Evolutionary conservation across 1,140 invertebrate species (phyloP), one percentile per base, ranked within the genome.

Genomic region (Phortica variegata): DNA sequence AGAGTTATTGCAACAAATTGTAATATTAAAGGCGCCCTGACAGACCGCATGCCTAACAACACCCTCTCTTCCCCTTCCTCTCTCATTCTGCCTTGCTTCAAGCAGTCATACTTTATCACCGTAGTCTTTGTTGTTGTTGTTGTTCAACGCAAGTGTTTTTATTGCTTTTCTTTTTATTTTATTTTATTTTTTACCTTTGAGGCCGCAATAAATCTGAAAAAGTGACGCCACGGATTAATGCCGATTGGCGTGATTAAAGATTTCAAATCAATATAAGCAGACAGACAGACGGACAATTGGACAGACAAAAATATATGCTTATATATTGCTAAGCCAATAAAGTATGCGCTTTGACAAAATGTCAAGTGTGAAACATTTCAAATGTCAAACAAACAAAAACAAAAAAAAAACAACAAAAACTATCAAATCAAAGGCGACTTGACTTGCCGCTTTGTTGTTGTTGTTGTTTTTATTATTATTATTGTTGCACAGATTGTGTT

Each of bases 341-440:
- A n/a, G n/a, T n/a, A n/a, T n/a, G n/a, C n/a, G n/a, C n/a, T n/a
- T 49, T 54, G 33, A 60, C 43, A 36, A 68, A 68, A 68, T 66
- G 63, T 62, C 59, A 66, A 62, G 59, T 66, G 59, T 66, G 56
- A 60, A 58, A 58, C 51, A 45, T 9, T 34, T 34, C 13, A 34
- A 34, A 34, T 65, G 61, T 58, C 9, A 15, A n/a, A 34, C 61
- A 61, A 49, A 65, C 46, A 43, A 47, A 50, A 15, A 7, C 9
- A 39, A 20, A 21, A 43, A 33, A 46, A 9, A 37, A n/a, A 46
- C 34, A 43, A 32, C 10, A 23, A 20, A 39, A 39, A 54, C 34
- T 34, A 43, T 39, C 15, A 41, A 43, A 41, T 44, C 44, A 44
- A 47, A 56, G 33, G 31, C 45, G 43, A 21, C 23, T 34, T 6